A percentile compares a stretch with the other conserved stretches of the same genome.
These are phyloP conservation scores for Hydrolagus colliei DNA, from an alignment of 2,797 vertebrate genomes.

Conservation along the genomic window DNA sequence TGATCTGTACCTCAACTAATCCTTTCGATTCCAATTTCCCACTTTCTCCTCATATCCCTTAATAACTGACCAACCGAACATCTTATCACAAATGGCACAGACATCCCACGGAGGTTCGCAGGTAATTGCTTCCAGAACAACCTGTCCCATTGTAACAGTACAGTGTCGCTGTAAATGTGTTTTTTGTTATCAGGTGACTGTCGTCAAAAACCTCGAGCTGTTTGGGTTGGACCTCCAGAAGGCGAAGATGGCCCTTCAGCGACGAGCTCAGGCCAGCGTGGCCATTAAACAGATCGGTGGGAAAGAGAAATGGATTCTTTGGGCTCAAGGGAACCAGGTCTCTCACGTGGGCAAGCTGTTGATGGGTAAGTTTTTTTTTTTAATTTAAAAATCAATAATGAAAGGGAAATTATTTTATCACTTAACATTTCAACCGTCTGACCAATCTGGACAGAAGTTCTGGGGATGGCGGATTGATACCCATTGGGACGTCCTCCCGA, in stretches of 20 bases:
- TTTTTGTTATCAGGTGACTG: slow-evolving; percentile 66
- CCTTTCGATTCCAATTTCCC: too few species aligned
- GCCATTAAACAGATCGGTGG: slow-evolving; percentile 66
- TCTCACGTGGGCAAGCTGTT: slow-evolving; percentile 75
- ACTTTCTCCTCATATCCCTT: too few species aligned
- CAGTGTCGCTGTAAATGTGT: neutral
- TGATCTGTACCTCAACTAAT: too few species aligned
- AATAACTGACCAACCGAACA: too few species aligned
- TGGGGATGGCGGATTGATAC: too few species aligned
- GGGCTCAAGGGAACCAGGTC: slow-evolving; percentile 92
- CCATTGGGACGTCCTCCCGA: too few species aligned
- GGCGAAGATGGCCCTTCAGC: slow-evolving; percentile 72
- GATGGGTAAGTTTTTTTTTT: slow-evolving; percentile 61
- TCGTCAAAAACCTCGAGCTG: slow-evolving; percentile 84
- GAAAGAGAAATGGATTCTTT: slow-evolving; percentile 79
- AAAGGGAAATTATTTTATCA: neutral
- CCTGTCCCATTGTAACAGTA: too few species aligned
- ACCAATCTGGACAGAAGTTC: too few species aligned
- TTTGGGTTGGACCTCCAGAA: slow-evolving; percentile 76
- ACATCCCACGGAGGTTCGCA: too few species aligned
- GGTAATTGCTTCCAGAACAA: too few species aligned
- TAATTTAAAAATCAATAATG: neutral
- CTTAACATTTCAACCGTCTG: too few species aligned
- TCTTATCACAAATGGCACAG: too few species aligned
- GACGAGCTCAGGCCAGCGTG: slow-evolving; percentile 81